Conservation (phyloP, 2,888 invertebrate genomes). For the Campoletis raptor region DNA sequence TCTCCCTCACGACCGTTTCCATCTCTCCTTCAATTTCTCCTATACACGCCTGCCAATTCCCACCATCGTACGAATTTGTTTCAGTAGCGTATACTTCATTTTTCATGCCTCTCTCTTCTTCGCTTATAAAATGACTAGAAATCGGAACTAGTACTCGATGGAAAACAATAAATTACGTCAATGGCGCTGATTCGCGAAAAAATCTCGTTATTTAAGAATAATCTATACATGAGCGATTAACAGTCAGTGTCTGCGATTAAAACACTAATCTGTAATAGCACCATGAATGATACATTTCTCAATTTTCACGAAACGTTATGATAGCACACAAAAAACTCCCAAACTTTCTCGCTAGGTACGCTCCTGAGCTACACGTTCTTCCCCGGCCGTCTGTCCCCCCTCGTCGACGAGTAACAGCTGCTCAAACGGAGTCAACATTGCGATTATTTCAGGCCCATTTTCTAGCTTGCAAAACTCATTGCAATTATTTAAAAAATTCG, state of each 20-base stretch:
- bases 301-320: background rate
- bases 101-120: background rate
- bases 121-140: background rate
- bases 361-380: constrained; percentile 44
- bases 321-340: background rate
- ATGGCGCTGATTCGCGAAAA: background rate
- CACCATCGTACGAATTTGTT: background rate
- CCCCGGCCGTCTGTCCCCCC: constrained; percentile 47
- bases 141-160: background rate
- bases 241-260: background rate
- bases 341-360: constrained; percentile 20
- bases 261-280: no score
- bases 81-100: constrained; percentile 12
- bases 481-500: background rate
- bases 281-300: background rate
- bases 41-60: constrained; percentile 58
- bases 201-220: background rate
- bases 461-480: background rate
- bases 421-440: constrained; percentile 49
- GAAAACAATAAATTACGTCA: background rate
- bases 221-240: background rate
- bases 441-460: constrained; percentile 11
- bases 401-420: constrained; percentile 66
- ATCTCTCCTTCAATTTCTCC: constrained; percentile 32
- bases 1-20: constrained; percentile 44